Percentiles rank a stretch among this genome's conserved stretches.
These are phyloP conservation scores for Thalassophryne amazonica DNA, from an alignment of 2,797 vertebrate genomes.

Conservation along the genomic window DNA sequence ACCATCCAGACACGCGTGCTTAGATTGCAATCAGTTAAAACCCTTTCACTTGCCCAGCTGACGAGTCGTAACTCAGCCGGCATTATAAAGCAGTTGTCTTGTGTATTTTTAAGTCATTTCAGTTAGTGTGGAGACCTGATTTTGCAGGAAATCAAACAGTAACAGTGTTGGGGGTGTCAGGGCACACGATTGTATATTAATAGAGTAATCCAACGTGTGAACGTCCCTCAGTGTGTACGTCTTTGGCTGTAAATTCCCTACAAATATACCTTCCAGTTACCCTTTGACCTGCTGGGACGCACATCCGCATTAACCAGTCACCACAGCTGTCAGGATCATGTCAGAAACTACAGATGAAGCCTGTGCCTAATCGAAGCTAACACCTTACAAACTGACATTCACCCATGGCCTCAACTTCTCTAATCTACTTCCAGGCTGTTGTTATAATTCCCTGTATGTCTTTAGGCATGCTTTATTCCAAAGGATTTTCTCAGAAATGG, in stretches of 20 bases:
- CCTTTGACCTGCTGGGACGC: conserved; percentile 72
- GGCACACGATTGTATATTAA: conserved; percentile 45
- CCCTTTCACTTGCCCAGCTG: too few species aligned
- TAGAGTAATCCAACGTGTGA: conserved; percentile 49
- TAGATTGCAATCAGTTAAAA: too few species aligned
- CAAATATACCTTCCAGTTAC: conserved; percentile 77
- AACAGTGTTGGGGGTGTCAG: too few species aligned
- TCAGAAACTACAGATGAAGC: conserved; percentile 40
- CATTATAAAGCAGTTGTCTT: too few species aligned
- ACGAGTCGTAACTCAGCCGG: too few species aligned
- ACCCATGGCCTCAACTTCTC: neutral
- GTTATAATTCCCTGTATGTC: neutral
- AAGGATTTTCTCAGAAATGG: conserved; percentile 11
- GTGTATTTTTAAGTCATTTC: neutral
- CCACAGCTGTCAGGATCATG: conserved; percentile 69
- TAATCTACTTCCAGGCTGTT: neutral
- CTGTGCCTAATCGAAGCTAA: conserved; percentile 8
- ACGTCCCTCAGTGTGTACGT: conserved; percentile 38
- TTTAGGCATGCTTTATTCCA: neutral
- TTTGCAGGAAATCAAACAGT: too few species aligned
- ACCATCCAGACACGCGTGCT: too few species aligned
- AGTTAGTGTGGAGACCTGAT: conserved; percentile 1
- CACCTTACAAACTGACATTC: conserved; percentile 9
- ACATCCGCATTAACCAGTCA: conserved; percentile 52
- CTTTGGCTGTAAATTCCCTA: conserved; percentile 71